Evolutionary conservation across 2,888 invertebrate species (phyloP), one percentile per base, ranked within the genome.

Genomic region (Agrotis clavis): DNA sequence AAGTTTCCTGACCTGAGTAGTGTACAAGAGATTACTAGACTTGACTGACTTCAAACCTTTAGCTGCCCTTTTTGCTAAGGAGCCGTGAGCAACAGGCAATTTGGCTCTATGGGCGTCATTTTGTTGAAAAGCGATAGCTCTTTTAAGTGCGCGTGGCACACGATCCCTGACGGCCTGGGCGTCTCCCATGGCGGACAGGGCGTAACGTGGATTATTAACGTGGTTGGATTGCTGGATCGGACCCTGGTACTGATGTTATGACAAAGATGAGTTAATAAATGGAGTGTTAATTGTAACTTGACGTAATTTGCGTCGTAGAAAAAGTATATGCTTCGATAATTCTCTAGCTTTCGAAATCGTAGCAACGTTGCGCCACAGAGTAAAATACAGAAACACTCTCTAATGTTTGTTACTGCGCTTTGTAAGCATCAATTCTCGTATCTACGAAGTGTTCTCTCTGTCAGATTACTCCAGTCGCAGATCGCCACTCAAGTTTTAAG

Each of bases 241-340:
- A 41, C 41, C 41, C 41, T 11, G 41, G 11, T 41, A 1, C 1
- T 19, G 57, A 35, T n/a, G 13, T 19, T 51, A 51, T 9, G 16
- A 13, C 57, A 59, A 21, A 45, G 48, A 74, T 11, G 41, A 16
- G 67, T 74, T 74, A 60, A 54, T 67, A 48, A 67, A 74, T 74
- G 54, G 67, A 74, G 67, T 67, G 75, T 74, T 74, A 67, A n/a
- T 53, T 7, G 57, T 59, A 66, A 66, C 18, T 14, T 59, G 47
- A 2, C 16, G 9, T 74, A 41, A 67, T 65, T 53, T 59, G 2
- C 25, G 19, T 25, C 35, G 19, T 6, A 57, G n/a, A 14, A n/a
- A 19, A 19, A 1, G n/a, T 35, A 35, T 57, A n/a, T n/a, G 57
- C n/a, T n/a, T 35, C 57, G 25, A 35, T 57, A 30, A 30, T 35